Percentiles rank a stretch among this genome's conserved stretches.
Conservation (phyloP, 2,797 vertebrate species). For the Danio aesculapii region DNA sequence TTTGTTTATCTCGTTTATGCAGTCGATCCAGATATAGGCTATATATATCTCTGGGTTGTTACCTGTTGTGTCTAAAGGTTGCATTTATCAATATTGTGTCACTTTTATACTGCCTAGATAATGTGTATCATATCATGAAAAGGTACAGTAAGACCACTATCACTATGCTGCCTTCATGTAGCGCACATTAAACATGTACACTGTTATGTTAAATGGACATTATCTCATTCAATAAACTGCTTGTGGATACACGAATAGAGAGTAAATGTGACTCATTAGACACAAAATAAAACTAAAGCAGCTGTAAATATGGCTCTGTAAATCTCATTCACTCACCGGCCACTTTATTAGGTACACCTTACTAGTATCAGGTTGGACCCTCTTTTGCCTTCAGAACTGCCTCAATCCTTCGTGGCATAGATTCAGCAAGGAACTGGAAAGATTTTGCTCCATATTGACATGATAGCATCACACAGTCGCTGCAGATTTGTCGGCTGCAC, state of each 20-base stretch:
- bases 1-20: background rate
- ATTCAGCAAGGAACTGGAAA: no score
- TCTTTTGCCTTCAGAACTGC: no score
- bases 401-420: no score
- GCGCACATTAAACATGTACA: conserved; percentile 20
- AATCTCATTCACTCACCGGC: no score
- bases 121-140: conserved; percentile 34
- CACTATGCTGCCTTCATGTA: conserved; percentile 62
- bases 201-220: conserved; percentile 4
- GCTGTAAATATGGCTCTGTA: background rate
- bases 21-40: conserved; percentile 21
- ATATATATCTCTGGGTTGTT: conserved; percentile 39
- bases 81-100: conserved; percentile 31
- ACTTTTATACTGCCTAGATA: conserved; percentile 54
- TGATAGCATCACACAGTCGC: no score
- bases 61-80: conserved; percentile 55
- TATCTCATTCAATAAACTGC: conserved; percentile 32
- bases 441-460: no score
- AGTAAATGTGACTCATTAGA: background rate
- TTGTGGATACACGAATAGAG: conserved; percentile 8
- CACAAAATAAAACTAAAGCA: background rate
- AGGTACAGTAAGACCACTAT: background rate
- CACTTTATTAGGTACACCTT: no score
- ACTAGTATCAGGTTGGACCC: no score
- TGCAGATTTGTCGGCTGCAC: no score